phyloP scores from a whole-genome alignment of 2,888 invertebrate species.

The Cerceris rybyensis region DNA sequence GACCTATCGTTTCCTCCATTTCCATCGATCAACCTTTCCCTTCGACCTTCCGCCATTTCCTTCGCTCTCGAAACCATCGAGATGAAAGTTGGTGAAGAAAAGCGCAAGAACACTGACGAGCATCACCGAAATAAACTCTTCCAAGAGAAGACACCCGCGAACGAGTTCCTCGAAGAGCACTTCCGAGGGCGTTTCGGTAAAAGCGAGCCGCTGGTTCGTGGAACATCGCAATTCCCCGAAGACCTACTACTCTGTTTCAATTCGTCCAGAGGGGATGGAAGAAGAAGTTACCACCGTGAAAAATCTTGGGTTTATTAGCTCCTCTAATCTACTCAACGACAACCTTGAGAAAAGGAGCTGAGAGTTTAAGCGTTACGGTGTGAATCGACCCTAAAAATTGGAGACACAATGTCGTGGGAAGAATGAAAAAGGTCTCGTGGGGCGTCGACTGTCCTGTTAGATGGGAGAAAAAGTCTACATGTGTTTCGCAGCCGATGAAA shows the following conservation, averaged over 20 bases:
- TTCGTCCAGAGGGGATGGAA: too few species aligned
- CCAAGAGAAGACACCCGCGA: background rate
- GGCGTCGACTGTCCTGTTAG: slow-evolving; percentile 17
- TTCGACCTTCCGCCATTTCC: too few species aligned
- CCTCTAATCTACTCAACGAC: too few species aligned
- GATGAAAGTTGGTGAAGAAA: background rate
- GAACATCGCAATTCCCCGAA: slow-evolving; percentile 33
- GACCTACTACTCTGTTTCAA: background rate
- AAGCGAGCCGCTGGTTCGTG: slow-evolving; percentile 15
- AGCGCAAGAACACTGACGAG: background rate
- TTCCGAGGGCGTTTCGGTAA: slow-evolving; percentile 21
- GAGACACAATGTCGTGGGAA: slow-evolving; percentile 15
- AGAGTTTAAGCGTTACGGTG: too few species aligned
- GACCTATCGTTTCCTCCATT: too few species aligned
- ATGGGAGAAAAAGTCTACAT: slow-evolving; percentile 7
- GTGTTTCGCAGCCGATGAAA: slow-evolving; percentile 33
- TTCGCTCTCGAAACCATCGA: background rate
- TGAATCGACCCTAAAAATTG: background rate
- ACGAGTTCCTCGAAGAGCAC: background rate
- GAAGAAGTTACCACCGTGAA: too few species aligned
- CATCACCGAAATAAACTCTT: background rate
- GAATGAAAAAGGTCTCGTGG: background rate
- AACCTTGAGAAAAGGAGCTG: too few species aligned
- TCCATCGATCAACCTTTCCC: too few species aligned
- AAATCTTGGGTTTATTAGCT: too few species aligned